phyloP scores from a whole-genome alignment of 2,113 vertebrate species.

The Polypterus bichir region DNA sequence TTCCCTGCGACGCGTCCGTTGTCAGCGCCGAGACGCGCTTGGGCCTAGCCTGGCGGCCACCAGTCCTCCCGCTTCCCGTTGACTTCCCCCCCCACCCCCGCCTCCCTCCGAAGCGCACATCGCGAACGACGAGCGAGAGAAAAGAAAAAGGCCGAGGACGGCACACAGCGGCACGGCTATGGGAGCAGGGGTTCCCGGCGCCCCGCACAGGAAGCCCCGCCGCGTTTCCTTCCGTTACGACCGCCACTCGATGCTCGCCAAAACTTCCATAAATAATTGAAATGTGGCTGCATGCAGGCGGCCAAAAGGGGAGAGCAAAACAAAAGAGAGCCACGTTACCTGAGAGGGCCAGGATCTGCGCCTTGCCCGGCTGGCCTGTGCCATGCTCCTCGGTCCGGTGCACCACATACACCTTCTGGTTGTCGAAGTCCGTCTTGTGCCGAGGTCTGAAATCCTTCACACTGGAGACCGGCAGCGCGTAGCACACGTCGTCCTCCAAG shows the following conservation, averaged over 20 bases:
- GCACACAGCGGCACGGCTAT: too few relatives aligned
- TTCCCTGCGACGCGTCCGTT: too few relatives aligned
- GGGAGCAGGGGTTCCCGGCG: too few relatives aligned
- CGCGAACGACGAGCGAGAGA: too few relatives aligned
- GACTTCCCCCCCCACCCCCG: too few relatives aligned
- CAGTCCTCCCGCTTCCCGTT: too few relatives aligned
- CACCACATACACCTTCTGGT: slow-evolving; percentile 91
- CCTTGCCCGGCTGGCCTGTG: slow-evolving; percentile 73
- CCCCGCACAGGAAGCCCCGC: too few relatives aligned
- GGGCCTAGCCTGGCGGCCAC: too few relatives aligned
- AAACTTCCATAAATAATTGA: background rate
- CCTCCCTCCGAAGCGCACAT: too few relatives aligned
- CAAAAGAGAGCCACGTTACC: slow-evolving; percentile 53
- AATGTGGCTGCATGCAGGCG: background rate
- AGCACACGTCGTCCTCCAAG: slow-evolving; percentile 90
- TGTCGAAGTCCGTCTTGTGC: slow-evolving; percentile 82
- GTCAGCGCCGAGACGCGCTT: too few relatives aligned
- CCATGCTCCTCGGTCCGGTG: slow-evolving; percentile 65
- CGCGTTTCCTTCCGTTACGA: background rate
- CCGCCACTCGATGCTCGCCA: background rate
- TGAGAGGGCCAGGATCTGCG: slow-evolving; percentile 92
- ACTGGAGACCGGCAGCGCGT: slow-evolving; percentile 74
- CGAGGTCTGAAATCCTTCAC: slow-evolving; percentile 81
- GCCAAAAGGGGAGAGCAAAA: background rate
- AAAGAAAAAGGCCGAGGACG: too few relatives aligned